Percentiles rank a stretch among this genome's conserved stretches.
These are phyloP conservation scores for Cacatua alba DNA, from an alignment of 2,113 vertebrate genomes.

Conservation along the genomic window DNA sequence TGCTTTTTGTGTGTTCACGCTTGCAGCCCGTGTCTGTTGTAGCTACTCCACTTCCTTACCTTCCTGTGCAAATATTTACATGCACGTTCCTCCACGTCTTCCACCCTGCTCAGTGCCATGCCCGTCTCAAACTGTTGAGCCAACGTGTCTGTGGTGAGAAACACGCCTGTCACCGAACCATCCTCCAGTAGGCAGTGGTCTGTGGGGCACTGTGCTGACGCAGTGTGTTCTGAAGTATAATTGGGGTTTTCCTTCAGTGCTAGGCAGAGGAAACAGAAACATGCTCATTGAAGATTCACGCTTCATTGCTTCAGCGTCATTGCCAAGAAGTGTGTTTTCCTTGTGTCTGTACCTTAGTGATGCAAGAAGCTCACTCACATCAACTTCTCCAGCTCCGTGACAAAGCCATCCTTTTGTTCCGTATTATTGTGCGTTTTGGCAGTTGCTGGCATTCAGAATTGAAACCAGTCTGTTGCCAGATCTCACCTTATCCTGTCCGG, in stretches of 20 bases:
- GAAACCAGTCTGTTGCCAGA: slow-evolving; percentile 38
- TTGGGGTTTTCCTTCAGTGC: not conserved
- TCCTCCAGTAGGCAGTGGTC: not conserved
- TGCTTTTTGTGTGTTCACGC: not conserved
- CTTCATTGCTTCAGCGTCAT: not conserved
- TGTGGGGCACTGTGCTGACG: not conserved
- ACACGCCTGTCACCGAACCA: not conserved
- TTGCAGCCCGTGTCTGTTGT: not conserved
- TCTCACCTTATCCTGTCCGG: not conserved
- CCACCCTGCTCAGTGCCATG: not conserved
- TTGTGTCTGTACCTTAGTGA: not conserved
- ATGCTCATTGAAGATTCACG: accelerated
- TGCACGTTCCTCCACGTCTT: accelerated
- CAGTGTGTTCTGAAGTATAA: not conserved
- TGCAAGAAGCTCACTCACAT: not conserved
- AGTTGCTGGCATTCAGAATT: not conserved
- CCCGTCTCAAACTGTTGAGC: not conserved
- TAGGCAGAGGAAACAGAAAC: not conserved
- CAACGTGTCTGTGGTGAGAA: accelerated
- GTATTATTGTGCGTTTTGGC: not conserved
- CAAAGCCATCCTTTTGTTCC: not conserved
- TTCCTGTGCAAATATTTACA: too few relatives aligned
- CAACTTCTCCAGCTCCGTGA: not conserved
- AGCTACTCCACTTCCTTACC: not conserved
- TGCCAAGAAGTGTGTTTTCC: accelerated